Evolutionary conservation across 2,888 invertebrate genomes (phyloP), one percentile per base, ranked within the genome.

Genomic region (Gymnocheta viridis): DNA sequence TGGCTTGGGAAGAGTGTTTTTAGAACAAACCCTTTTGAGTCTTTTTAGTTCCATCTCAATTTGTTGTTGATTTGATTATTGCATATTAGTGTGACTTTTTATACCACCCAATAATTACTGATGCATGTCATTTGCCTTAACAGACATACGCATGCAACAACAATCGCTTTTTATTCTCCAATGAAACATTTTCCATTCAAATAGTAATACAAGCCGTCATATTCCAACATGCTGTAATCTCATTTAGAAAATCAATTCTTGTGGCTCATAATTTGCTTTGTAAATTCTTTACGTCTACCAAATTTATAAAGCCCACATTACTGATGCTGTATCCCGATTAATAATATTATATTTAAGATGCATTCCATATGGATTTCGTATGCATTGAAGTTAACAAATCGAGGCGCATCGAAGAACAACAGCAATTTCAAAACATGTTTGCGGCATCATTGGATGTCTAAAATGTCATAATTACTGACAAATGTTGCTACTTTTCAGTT

Each of bases 401-500:
- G 79, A 32, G 49, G 22, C 70, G 49, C 54, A 70, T 32, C 38
- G 44, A 41, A 62, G 70, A 70, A 54, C 17, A 54, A 41, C 70
- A 29, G 41, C 62, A 62, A 62, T 10, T 62, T 60, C 10, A 58
- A 54, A 62, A 56, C 51, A 81, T 58, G 66, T 27, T 72, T 81
- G 78, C 82, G 73, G 83, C 54, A 67, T 85, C 74, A 74, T 78
- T 66, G 78, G 10, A 79, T 80, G 85, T 82, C 79, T 84, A 74
- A 85, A 81, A 69, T 84, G 81, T 86, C 86, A 85, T 86, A 85
- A 86, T 85, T 83, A 85, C 86, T 85, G 86, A 85, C 86, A 86
- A 86, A 85, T 82, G 83, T 81, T 85, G 84, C 78, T 85, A 82
- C 76, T 85, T 87, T 86, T 81, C 80, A 62, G 54, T 76, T 76